Conservation (phyloP, 30 jellyfish, hydroid and myxozoan species). For the Cassiopea xamachana region DNA sequence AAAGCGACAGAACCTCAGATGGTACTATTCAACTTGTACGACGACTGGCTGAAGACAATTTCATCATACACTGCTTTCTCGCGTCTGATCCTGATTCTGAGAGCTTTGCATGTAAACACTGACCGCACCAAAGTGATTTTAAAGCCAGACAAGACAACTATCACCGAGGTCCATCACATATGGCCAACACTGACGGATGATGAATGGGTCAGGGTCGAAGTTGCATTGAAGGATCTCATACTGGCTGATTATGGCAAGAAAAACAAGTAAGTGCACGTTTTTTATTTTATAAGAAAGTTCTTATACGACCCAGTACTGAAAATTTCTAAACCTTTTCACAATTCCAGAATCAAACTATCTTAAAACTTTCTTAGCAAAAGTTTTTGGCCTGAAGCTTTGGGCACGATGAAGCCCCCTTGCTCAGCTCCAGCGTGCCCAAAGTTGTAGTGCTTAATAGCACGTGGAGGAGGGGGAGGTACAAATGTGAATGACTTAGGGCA, state of each 20-base stretch:
- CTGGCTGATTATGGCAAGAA: conserved; percentile 99
- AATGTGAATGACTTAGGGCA: no score
- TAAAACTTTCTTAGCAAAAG: no score
- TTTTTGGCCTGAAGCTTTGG: no score
- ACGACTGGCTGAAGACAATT: conserved; percentile 99
- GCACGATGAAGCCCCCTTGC: no score
- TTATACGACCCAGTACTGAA: no score
- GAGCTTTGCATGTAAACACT: conserved; percentile 99
- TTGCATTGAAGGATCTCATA: conserved; percentile 96
- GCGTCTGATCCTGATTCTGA: conserved; percentile 89
- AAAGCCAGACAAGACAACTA: conserved; percentile 99
- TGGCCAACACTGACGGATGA: conserved; percentile 99
- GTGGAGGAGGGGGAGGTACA: no score
- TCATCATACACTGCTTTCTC: conserved; percentile 99
- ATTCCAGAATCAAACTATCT: no score
- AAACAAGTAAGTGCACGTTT: conserved; percentile 79
- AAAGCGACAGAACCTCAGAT: conserved; percentile 99
- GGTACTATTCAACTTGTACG: conserved; percentile 98
- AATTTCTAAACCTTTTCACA: no score
- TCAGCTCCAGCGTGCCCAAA: no score
- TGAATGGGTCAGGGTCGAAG: conserved; percentile 99
- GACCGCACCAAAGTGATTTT: conserved; percentile 98
- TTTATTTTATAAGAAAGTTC: no score
- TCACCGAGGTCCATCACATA: conserved; percentile 99
- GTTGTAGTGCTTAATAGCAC: no score